Evolutionary conservation across 1,140 invertebrate species (phyloP).

Genomic region (Brachionus koreanus): DNA sequence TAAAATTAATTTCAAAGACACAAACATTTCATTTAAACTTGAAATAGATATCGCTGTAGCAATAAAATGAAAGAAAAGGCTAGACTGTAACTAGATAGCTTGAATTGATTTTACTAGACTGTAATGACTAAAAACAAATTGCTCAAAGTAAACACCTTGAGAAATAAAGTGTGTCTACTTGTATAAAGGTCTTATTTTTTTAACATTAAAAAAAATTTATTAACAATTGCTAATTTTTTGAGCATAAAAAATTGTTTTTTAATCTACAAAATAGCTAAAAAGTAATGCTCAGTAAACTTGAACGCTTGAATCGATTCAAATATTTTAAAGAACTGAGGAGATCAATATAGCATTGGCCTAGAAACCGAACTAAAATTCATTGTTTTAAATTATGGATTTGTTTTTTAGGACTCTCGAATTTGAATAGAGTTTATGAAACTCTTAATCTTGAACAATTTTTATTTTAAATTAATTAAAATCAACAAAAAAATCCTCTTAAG

Average conservation of each 20-base stretch:
- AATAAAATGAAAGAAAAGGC: not conserved
- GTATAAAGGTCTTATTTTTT: constrained; percentile 17
- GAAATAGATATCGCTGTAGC: not conserved
- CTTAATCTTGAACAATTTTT: constrained; percentile 3
- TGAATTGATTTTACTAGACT: constrained; percentile 4
- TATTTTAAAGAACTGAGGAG: not conserved
- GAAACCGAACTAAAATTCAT: not conserved
- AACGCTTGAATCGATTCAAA: not conserved
- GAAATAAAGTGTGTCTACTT: constrained; percentile 11
- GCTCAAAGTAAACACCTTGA: not conserved
- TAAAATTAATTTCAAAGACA: not conserved
- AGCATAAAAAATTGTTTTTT: not conserved
- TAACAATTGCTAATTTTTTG: not conserved
- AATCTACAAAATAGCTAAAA: not conserved
- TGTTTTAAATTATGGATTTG: not conserved
- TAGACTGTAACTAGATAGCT: constrained; percentile 27
- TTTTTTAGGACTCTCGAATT: not conserved
- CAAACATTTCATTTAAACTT: not conserved
- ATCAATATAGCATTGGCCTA: not conserved
- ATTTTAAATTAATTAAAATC: constrained; percentile 3
- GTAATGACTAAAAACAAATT: constrained; percentile 3
- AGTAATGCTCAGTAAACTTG: constrained; percentile 2
- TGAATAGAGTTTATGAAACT: not conserved
- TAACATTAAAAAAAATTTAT: constrained; percentile 23
- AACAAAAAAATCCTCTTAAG: constrained; percentile 4